A percentile compares a stretch with the other conserved stretches of the same genome.
Evolutionary conservation across 37 sponge, comb jelly and placozoan species (phyloP).

Genomic region (Beroe ovata): DNA sequence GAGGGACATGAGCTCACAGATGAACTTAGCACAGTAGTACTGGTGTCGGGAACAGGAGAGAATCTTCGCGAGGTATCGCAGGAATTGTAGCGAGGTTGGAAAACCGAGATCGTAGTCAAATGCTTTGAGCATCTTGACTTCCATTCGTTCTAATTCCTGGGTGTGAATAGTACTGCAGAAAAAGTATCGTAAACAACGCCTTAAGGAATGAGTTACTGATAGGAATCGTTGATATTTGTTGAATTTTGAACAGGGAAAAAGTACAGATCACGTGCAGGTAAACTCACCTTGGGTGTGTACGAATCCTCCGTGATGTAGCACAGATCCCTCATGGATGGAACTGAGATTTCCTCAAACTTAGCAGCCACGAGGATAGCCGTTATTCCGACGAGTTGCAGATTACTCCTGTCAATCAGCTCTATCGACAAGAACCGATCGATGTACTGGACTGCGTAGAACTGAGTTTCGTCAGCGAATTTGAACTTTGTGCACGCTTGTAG

Average conservation of each 20-base stretch:
- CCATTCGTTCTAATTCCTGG: conserved; percentile 40
- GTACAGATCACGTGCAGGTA: neutral
- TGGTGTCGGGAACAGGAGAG: conserved; percentile 35
- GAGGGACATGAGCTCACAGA: conserved; percentile 30
- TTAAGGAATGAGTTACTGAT: too few relatives aligned
- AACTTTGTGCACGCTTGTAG: conserved; percentile 53
- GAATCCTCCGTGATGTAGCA: conserved; percentile 68
- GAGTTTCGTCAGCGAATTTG: conserved; percentile 59
- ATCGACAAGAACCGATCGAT: conserved; percentile 36
- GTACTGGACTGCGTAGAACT: conserved; percentile 46
- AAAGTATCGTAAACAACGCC: too few relatives aligned
- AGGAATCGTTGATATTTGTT: too few relatives aligned
- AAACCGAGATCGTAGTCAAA: conserved; percentile 46
- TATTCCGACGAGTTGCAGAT: conserved; percentile 59
- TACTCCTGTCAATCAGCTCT: neutral
- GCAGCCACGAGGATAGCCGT: neutral
- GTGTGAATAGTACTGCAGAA: too few relatives aligned
- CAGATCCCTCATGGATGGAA: conserved; percentile 49
- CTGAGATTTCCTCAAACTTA: conserved; percentile 57
- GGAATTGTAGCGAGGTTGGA: conserved; percentile 44
- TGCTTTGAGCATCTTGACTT: conserved; percentile 11
- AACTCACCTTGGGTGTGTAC: conserved; percentile 59
- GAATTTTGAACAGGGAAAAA: too few relatives aligned
- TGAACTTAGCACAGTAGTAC: conserved; percentile 40
- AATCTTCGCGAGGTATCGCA: conserved; percentile 27